Evolutionary conservation across 30 jellyfish, hydroid and myxozoan species (phyloP).

Genomic region (Catostylus mosaicus): DNA sequence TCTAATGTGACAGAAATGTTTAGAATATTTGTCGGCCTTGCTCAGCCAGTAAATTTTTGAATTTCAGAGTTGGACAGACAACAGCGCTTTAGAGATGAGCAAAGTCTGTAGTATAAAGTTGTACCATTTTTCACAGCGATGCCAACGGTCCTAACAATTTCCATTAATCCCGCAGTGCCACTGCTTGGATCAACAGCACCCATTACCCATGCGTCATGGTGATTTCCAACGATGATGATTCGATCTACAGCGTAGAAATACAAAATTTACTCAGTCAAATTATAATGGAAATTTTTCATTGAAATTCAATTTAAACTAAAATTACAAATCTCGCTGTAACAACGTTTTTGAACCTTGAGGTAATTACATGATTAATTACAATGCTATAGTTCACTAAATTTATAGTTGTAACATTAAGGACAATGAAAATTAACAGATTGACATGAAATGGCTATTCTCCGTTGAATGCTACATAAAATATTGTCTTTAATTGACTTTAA

Average conservation of each 20-base stretch:
- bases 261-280: no score
- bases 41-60: not conserved
- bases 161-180: conserved; percentile 77
- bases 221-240: conserved; percentile 73
- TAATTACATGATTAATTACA: no score
- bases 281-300: no score
- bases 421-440: no score
- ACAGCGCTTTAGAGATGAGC: not conserved
- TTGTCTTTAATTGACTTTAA: no score
- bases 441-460: no score
- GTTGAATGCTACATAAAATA: no score
- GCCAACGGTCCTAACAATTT: conserved; percentile 69
- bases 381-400: no score
- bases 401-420: no score
- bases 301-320: not conserved
- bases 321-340: not conserved
- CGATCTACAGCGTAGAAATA: conserved; percentile 73
- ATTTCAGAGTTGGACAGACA: not conserved
- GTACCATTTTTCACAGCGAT: conserved; percentile 69
- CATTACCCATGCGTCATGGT: conserved; percentile 92
- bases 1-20: no score
- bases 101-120: no score
- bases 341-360: not conserved
- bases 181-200: conserved; percentile 91
- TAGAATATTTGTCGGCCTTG: no score